Conservation (phyloP, 2,797 vertebrate species). For the Rhinogobio ventralis region DNA sequence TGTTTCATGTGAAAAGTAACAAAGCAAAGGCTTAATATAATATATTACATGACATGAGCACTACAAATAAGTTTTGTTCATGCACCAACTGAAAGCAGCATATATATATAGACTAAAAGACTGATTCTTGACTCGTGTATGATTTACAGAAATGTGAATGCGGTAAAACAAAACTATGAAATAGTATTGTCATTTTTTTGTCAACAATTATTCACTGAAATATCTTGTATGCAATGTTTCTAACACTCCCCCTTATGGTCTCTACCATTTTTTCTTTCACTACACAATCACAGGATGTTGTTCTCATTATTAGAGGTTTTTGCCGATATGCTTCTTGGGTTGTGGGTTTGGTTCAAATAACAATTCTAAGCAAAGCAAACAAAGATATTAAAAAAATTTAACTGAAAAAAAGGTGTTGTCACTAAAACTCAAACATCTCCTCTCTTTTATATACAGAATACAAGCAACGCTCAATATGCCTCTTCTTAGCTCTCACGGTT, state of each 20-base stretch:
- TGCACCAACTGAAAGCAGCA: no score
- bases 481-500: constrained; percentile 30
- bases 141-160: neutral
- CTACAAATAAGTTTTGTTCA: no score
- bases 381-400: neutral
- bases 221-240: neutral
- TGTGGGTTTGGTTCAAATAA: constrained; percentile 11
- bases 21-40: no score
- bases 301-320: constrained; percentile 14
- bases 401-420: neutral
- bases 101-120: no score
- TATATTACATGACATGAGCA: no score
- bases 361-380: constrained; percentile 26
- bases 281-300: constrained; percentile 58
- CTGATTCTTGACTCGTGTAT: neutral
- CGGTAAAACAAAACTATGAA: neutral
- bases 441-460: neutral
- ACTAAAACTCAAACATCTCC: constrained; percentile 19
- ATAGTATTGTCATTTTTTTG: neutral
- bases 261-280: neutral
- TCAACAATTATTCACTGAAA: neutral
- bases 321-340: constrained; percentile 30
- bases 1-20: no score
- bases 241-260: neutral
- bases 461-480: constrained; percentile 26